Conservation (phyloP, 2,113 vertebrate species). For the Xiphophorus hellerii region DNA sequence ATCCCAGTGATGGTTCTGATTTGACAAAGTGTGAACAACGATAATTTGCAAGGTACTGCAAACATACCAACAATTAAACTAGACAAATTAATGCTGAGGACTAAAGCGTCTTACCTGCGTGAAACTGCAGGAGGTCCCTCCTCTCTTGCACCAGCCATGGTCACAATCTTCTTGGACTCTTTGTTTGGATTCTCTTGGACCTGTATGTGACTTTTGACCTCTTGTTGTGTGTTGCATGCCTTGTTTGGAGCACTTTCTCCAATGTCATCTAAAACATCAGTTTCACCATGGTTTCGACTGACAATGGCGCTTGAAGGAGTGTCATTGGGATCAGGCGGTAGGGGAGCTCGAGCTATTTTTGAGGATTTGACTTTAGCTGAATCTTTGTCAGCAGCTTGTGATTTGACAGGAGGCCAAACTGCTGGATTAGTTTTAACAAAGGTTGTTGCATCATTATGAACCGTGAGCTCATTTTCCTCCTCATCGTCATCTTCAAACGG, state of each 20-base stretch:
- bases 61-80: too few species aligned
- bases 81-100: background rate
- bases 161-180: constrained; percentile 73
- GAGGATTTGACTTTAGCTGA: constrained; percentile 43
- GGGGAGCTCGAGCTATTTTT: constrained; percentile 68
- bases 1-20: too few species aligned
- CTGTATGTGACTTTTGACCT: constrained; percentile 40
- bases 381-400: constrained; percentile 21
- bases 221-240: constrained; percentile 64
- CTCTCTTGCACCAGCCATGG: constrained; percentile 48
- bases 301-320: background rate
- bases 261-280: background rate
- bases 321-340: constrained; percentile 49
- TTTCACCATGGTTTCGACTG: background rate
- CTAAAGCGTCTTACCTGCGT: constrained; percentile 61
- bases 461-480: constrained; percentile 14
- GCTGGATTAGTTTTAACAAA: background rate
- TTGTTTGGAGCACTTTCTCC: background rate
- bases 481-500: constrained; percentile 59
- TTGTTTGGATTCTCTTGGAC: constrained; percentile 80
- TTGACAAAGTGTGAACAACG: too few species aligned
- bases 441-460: background rate
- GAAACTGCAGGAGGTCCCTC: constrained; percentile 65
- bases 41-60: too few species aligned
- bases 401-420: background rate